Base-by-base conservation (phyloP, 1,140 invertebrate species). In the Planococcus citri region DNA sequence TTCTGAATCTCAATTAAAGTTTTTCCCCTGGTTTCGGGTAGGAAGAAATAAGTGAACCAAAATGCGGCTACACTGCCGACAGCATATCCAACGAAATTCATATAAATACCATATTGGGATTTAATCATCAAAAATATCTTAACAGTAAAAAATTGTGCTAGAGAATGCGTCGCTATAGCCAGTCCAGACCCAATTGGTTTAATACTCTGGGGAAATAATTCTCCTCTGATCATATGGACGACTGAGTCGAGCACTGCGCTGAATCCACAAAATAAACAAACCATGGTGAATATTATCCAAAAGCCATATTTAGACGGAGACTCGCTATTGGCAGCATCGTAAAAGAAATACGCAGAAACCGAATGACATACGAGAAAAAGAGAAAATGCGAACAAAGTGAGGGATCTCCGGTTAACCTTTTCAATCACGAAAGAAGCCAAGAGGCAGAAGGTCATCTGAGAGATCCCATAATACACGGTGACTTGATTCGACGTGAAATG, bases 1-100 rank as follows among this genome's bases (percentile, higher is more conserved):
- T 83, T 80, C 73, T 88, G 86, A 24, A 92, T 90, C 79, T 92
- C 82, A 71, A 87, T 82, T 27, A 91, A 81, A 68, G 83, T 85
- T 78, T 88, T 87, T 12, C 87, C 87, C 79, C 91, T 92, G 0
- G 91, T 93, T 79, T 93, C 90, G 0, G 90, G 89, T 12, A 93
- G 81, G 69, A 86, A 80, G 68, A 79, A 80, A 27, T 88, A 78
- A 0, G 83, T 81, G 75, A 87, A 88, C 4, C 70, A 25, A 33
- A 69, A 68, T 33, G 88, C 83, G 0, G 84, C 25, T 12, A 87
- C 78, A 61, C 88, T 89, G 76, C 84, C 86, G 1, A 81, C 81
- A 10, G 14, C 10, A 25, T 25, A 64, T 9, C 10, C 4, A 64
- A 64, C 2, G 22, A 64, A 64, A 27, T 64, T 64, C 8, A 27